Evolutionary conservation across 2,888 invertebrate species (phyloP), one percentile per base, ranked within the genome.

Genomic region (Pardosa pseudoannulata): DNA sequence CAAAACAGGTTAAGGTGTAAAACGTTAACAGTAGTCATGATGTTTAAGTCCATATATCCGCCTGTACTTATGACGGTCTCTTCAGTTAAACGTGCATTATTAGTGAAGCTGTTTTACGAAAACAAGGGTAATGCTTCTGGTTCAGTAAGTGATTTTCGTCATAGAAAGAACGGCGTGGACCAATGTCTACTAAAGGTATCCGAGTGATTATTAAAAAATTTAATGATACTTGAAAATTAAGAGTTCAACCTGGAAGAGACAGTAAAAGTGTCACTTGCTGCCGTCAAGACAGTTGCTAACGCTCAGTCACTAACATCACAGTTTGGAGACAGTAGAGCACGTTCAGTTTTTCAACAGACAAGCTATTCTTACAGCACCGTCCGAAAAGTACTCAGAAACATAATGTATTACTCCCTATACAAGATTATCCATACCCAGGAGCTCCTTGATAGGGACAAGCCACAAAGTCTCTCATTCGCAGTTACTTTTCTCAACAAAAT

Each of bases 361-460:
- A n/a, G n/a, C n/a, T n/a, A n/a, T n/a, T n/a, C n/a, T n/a, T n/a
- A n/a, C n/a, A n/a, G n/a, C n/a, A n/a, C n/a, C n/a, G 29, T 46
- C 71, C 46, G 16, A 29, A 71, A 71, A 71, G 50, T 50, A 28
- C 71, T 71, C 50, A 11, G 71, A 46, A 46, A 71, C 46, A 71
- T 71, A 71, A 71, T 50, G 28, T 29, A 46, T 6, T 71, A 5
- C 29, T 46, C 50, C 9, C 31, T n/a, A 50, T 72, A 31, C 19
- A 72, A 72, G 72, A 56, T 72, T 9, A 27, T 6, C 64, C 64
- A 28, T 28, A 64, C 28, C 64, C 64, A 64, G 16, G 28, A 5
- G 3, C n/a, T 28, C 7, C 64, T 64, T 64, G 23, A 64, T 64
- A 28, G 29, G 29, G 64, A 64, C 27, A 64, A 28, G 64, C 27